Evolutionary conservation across 1,140 invertebrate species (phyloP), one percentile per base, ranked within the genome.

Genomic region (Parasteatoda tepidariorum): DNA sequence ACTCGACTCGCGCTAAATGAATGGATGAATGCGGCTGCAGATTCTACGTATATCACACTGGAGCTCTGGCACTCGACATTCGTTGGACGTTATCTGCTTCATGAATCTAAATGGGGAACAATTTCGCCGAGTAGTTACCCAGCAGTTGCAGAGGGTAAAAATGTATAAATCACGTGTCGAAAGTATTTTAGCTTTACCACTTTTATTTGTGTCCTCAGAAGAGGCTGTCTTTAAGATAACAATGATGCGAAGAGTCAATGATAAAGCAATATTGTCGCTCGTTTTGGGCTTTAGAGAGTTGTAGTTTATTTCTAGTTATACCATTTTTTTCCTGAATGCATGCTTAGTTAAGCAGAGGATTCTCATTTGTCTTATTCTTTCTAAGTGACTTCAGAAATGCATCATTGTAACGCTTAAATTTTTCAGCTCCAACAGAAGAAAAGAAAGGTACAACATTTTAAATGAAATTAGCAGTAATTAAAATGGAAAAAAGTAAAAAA

Each of bases 51-150:
- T 48, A 48, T 68, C 33, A 26, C 66, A 7, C 66, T 34, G 26
- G 41, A 68, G 24, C 66, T 22, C n/a, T 24, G 7, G n/a, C 66
- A 68, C 34, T 30, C 30, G 28, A 57, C 48, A 48, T 71, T 41
- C 24, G 48, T 18, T 55, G 26, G 68, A 71, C 68, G 48, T 55
- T 71, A 71, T 71, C 68, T 71, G 22, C 26, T 55, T 71, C 33
- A 71, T 71, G 68, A 57, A 71, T 71, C 68, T 71, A 57, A 68
- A 71, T 55, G 68, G 68, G 48, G 26, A 55, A 31, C 68, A 31
- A 31, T 55, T 71, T 38, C 38, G 41, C n/a, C 9, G n/a, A 48
- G 4, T 26, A 38, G 66, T 66, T 66, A 18, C 66, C 3, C 34
- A 24, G 34, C 26, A 55, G 68, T 55, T 55, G 41, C n/a, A 28